These are phyloP conservation scores for Darevskia mixta DNA, from an alignment of 2,797 vertebrate species.

Conservation along the genomic window DNA sequence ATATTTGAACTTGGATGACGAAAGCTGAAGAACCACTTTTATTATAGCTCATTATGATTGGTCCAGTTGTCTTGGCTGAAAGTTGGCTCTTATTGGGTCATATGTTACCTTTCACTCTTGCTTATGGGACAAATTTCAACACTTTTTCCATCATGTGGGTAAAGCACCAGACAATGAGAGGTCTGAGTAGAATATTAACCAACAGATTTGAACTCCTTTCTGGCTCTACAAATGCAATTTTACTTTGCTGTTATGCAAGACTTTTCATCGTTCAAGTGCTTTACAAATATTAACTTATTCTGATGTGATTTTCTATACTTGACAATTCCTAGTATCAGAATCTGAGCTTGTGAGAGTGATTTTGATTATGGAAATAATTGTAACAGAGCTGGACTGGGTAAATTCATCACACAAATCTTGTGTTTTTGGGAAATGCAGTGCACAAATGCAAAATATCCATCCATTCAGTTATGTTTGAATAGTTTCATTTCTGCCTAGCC, in stretches of 20 bases:
- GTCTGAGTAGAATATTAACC: constrained; percentile 73
- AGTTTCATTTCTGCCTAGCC: background rate
- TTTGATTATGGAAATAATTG: constrained; percentile 6
- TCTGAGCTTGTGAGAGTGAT: background rate
- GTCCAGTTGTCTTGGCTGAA: constrained; percentile 52
- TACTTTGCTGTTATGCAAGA: constrained; percentile 54
- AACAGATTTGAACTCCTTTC: constrained; percentile 49
- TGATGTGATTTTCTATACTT: constrained; percentile 59
- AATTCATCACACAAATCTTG: background rate
- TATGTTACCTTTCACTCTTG: constrained; percentile 73
- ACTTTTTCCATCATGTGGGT: constrained; percentile 75
- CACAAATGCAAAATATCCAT: background rate
- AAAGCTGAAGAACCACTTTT: constrained; percentile 39
- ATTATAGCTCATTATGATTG: constrained; percentile 28
- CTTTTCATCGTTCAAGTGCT: constrained; percentile 66
- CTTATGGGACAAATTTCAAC: constrained; percentile 77
- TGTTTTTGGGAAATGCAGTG: background rate
- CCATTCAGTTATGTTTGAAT: background rate
- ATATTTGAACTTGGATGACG: constrained; percentile 32
- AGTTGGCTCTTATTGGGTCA: constrained; percentile 65
- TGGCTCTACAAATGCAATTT: constrained; percentile 35
- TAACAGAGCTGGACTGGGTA: background rate
- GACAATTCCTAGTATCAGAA: constrained; percentile 39
- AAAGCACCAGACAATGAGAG: constrained; percentile 69
- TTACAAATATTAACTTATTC: constrained; percentile 74